These are phyloP conservation scores for Sus scrofa DNA, from an alignment of 2,113 vertebrate genomes.

Conservation along the genomic window DNA sequence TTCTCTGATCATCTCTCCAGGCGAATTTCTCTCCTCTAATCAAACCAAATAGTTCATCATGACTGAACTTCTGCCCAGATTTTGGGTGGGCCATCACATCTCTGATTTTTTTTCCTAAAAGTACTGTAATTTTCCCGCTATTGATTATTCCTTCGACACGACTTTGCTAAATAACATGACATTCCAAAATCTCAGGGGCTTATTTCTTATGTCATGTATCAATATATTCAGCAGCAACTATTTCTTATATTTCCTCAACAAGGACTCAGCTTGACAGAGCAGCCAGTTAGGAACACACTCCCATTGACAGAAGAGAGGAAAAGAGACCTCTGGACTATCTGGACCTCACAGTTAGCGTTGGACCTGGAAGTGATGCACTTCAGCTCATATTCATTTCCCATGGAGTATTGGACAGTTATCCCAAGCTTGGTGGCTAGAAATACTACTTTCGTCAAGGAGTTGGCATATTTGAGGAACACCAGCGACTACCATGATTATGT, in stretches of 20 bases:
- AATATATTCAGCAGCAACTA: not conserved
- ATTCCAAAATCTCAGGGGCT: not conserved
- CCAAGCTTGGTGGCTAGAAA: not conserved
- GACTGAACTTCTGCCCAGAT: not conserved
- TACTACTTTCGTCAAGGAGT: not conserved
- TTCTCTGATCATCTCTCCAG: not conserved
- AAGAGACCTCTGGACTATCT: not conserved
- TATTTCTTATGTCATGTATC: not conserved
- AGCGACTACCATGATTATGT: not conserved
- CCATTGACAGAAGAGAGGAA: not conserved
- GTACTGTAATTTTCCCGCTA: not conserved
- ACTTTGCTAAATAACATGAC: not conserved
- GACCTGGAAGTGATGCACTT: not conserved
- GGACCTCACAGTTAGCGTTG: not conserved
- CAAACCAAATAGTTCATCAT: not conserved
- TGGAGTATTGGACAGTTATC: not conserved
- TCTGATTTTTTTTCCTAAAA: not conserved
- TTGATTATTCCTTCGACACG: not conserved
- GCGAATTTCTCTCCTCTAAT: not conserved
- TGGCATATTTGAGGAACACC: not conserved
- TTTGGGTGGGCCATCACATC: not conserved
- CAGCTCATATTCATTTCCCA: not conserved
- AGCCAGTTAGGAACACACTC: not conserved
- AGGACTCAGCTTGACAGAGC: not conserved
- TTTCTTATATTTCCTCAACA: not conserved